Conservation (phyloP, 1,140 invertebrate genomes). For the Bilobella aurantiaca region DNA sequence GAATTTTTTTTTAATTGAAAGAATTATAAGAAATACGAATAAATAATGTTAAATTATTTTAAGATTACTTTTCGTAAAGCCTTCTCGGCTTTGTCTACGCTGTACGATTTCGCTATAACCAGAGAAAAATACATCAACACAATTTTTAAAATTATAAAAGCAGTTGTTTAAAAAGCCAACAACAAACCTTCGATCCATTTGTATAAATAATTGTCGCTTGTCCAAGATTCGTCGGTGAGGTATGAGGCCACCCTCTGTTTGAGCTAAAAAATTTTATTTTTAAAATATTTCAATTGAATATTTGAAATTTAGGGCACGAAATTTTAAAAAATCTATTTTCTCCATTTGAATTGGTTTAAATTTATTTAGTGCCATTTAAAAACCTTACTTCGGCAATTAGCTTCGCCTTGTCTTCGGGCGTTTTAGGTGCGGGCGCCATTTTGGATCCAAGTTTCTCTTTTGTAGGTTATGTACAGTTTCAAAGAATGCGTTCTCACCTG, state of each 20-base stretch:
- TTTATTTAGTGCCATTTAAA: not conserved
- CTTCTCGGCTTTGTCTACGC: constrained; percentile 9
- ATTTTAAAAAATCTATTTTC: too few relatives aligned
- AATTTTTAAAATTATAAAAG: not conserved
- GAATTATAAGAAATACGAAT: not conserved
- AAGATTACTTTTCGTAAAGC: constrained; percentile 2
- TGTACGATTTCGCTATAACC: constrained; percentile 7
- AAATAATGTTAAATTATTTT: not conserved
- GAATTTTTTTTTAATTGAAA: too few relatives aligned
- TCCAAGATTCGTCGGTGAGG: not conserved
- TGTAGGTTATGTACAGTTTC: too few relatives aligned
- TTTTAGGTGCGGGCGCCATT: constrained; percentile 1
- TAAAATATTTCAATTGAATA: not conserved
- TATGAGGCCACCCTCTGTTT: not conserved
- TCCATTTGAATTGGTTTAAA: too few relatives aligned
- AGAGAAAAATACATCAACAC: not conserved
- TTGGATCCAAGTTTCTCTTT: too few relatives aligned
- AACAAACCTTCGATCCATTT: not conserved
- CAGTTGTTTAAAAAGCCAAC: too few relatives aligned
- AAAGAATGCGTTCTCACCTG: too few relatives aligned
- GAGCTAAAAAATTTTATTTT: not conserved
- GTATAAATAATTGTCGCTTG: not conserved
- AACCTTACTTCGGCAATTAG: not conserved
- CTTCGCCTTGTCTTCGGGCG: not conserved
- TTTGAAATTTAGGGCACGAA: not conserved